Base-by-base conservation (phyloP, 2,888 invertebrate species). In the Perizoma affinitatum region DNA sequence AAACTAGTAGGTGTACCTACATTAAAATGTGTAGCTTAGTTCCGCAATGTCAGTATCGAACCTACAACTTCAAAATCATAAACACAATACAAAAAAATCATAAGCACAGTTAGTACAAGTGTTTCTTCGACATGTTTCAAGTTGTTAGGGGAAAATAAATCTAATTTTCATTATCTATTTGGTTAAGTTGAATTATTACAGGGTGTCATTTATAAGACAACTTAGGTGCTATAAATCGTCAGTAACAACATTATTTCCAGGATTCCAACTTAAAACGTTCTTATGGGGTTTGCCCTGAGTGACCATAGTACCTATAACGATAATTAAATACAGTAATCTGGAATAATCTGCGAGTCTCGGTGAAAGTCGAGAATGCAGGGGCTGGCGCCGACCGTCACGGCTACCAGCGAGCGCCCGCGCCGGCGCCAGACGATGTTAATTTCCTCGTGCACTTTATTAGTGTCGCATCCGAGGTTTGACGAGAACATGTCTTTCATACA, bases 351-450 rank as follows among this genome's bases (percentile, higher is more conserved):
- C 64, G 58, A 36, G 70, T 62, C 65, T 66, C 76, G 83, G 88
- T 85, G 87, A 88, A 88, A 89, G 87, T 86, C 80, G 80, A 81
- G 82, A 86, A 84, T 83, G 82, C 84, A 79, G 75, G 66, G 67
- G 70, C 63, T 67, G 73, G 65, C 73, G 70, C 73, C 67, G 54
- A 7, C 42, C 65, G 50, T 57, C 47, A 38, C 34, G 57, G 68
- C 57, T 11, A 6, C 44, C n/a, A 7, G 9, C 42, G 42, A 3
- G 8, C 42, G 42, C 9, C 8, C 22, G 38, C 67, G 53, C 60
- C 53, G 78, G 76, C 78, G 79, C 79, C 79, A 72, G 66, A 64
- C 68, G 58, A 64, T 72, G 71, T 69, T 73, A 76, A 79, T 78
- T 71, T 75, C 71, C 67, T 54, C 71, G 68, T 49, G 48, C 75